These are phyloP conservation scores for Caenorhabditis sp. DNA, from an alignment of 2,888 invertebrate genomes.

Conservation along the genomic window DNA sequence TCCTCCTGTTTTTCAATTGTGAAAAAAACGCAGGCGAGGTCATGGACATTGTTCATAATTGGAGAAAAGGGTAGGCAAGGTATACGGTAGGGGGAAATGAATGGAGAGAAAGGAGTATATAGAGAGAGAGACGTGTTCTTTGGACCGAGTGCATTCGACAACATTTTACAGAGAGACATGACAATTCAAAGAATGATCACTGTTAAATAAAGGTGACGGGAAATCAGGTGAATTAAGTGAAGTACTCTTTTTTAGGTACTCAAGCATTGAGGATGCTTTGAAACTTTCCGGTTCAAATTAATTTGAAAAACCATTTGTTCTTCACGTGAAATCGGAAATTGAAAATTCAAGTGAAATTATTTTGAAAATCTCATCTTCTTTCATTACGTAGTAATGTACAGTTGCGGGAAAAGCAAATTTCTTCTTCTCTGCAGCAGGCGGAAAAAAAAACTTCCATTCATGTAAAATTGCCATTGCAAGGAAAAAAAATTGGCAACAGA, in stretches of 20 bases:
- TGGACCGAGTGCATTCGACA: slow-evolving; percentile 33
- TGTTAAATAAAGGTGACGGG: slow-evolving; percentile 13
- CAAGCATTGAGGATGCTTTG: background rate
- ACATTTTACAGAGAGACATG: slow-evolving; percentile 20
- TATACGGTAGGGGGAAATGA: slow-evolving; percentile 13
- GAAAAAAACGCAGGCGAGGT: slow-evolving; percentile 29
- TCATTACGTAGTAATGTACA: too few relatives aligned
- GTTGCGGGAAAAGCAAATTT: too few relatives aligned
- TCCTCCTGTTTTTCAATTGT: slow-evolving; percentile 23
- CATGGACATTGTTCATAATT: slow-evolving; percentile 61
- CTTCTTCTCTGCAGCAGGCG: background rate
- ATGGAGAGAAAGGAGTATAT: background rate
- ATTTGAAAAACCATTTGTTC: too few relatives aligned
- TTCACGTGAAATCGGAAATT: background rate
- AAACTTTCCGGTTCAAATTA: background rate
- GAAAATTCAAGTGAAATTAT: too few relatives aligned
- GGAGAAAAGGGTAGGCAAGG: slow-evolving; percentile 2
- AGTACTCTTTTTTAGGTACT: background rate
- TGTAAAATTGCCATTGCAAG: background rate
- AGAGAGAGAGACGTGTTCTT: slow-evolving; percentile 29
- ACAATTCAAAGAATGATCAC: slow-evolving; percentile 49
- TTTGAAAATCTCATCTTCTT: too few relatives aligned
- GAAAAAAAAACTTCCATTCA: slow-evolving; percentile 12
- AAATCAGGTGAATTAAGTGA: background rate
- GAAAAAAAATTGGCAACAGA: slow-evolving; percentile 31